Evolutionary conservation across 2,888 invertebrate genomes (phyloP).

Genomic region (Linnaemya vulpina): DNA sequence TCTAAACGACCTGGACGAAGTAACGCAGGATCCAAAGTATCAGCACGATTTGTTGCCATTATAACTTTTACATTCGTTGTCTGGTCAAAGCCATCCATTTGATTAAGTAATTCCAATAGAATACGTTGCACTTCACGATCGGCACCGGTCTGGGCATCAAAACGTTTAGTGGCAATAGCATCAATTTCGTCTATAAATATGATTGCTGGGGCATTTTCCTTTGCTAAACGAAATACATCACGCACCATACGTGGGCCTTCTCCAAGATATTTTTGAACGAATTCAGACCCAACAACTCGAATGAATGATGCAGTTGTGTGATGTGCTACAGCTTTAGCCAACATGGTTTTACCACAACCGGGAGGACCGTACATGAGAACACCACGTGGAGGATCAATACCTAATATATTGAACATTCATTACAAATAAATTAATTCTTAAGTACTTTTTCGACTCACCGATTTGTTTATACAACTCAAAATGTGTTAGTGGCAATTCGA

Average conservation of each 20-base stretch:
- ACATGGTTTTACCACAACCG: conserved; percentile 99
- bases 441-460: conserved; percentile 84
- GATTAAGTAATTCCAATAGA: conserved; percentile 97
- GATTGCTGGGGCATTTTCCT: conserved; percentile 99
- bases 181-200: conserved; percentile 99
- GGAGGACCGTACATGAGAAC: conserved; percentile 99
- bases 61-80: conserved; percentile 99
- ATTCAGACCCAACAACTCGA: conserved; percentile 99
- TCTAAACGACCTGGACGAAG: conserved; percentile 92
- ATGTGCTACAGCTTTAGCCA: conserved; percentile 99
- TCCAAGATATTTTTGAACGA: conserved; percentile 99
- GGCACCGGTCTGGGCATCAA: conserved; percentile 99
- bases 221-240: conserved; percentile 98
- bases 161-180: conserved; percentile 99
- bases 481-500: conserved; percentile 98
- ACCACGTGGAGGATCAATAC: conserved; percentile 98
- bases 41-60: conserved; percentile 98
- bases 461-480: conserved; percentile 99
- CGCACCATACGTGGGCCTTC: conserved; percentile 99
- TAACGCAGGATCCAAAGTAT: conserved; percentile 97
- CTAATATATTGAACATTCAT: conserved; percentile 51
- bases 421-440: not conserved
- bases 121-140: conserved; percentile 99
- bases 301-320: conserved; percentile 99
- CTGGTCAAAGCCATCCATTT: conserved; percentile 99